Conservation (phyloP, 2,113 vertebrate genomes). For the Dasyornis broadbenti region DNA sequence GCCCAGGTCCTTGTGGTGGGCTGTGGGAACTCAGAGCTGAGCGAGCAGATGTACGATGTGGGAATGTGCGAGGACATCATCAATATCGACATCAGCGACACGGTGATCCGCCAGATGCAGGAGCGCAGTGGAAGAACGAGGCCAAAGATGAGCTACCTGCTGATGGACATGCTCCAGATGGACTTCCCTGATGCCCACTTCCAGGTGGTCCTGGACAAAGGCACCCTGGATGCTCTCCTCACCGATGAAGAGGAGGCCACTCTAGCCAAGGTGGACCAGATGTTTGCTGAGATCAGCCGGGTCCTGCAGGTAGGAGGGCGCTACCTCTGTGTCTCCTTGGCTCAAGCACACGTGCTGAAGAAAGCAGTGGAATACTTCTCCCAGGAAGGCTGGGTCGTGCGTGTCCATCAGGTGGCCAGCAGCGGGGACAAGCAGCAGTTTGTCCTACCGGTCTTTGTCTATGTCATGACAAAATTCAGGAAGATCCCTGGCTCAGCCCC, state of each 20-base stretch:
- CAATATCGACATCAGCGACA: constrained; percentile 90
- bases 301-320: constrained; percentile 87
- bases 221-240: constrained; percentile 89
- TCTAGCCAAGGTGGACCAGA: constrained; percentile 73
- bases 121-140: constrained; percentile 78
- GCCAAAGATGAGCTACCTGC: constrained; percentile 82
- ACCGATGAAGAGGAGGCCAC: constrained; percentile 73
- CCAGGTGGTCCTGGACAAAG: constrained; percentile 91
- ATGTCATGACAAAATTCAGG: constrained; percentile 93
- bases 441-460: constrained; percentile 85
- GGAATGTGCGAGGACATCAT: constrained; percentile 83
- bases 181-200: constrained; percentile 81
- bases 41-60: constrained; percentile 89
- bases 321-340: constrained; percentile 92
- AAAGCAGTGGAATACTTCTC: constrained; percentile 86
- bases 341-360: constrained; percentile 87
- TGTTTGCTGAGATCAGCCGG: constrained; percentile 88
- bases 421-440: constrained; percentile 70
- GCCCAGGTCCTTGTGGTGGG: constrained; percentile 94
- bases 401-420: constrained; percentile 83
- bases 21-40: constrained; percentile 95
- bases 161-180: constrained; percentile 88
- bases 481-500: constrained; percentile 66
- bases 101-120: constrained; percentile 86
- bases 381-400: constrained; percentile 85